Evolutionary conservation across 2,797 vertebrate species (phyloP), one percentile per base, ranked within the genome.

Genomic region (Spizella passerina): DNA sequence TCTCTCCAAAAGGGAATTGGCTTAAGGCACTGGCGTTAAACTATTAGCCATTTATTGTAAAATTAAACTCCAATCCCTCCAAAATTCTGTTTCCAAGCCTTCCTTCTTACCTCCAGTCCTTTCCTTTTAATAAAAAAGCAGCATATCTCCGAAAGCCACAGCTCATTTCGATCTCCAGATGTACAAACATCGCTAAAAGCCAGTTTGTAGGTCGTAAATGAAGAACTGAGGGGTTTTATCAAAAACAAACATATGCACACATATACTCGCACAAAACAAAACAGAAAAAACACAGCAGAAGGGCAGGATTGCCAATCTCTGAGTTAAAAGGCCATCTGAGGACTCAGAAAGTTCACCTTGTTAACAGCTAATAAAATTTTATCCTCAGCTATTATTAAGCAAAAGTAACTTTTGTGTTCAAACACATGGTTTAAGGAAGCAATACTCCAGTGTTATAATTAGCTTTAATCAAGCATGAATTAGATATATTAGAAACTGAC

Each of bases 361-460:
- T 95, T 96, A 96, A 95, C 49, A 95, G 92, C 47, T 93, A 94
- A 90, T 94, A 92, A 96, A 96, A 95, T 91, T 96, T 96, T 95
- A 96, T 72, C 91, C 82, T 49, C 68, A 81, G 86, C 52, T 92
- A 53, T 93, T 94, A 94, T 73, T 91, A 60, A 24, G 47, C 76
- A 81, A 86, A 96, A 96, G 95, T 81, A 87, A 86, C 86, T 92
- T 83, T 30, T 82, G 38, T 10, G 2, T 87, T 86, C 75, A 93
- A 96, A 34, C 36, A 65, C 36, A 57, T 27, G 70, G 52, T 70
- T 92, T 84, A 93, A 91, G 71, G 92, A 96, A 95, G 95, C 47
- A 94, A 64, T 56, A 79, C 21, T 91, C 24, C 59, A 78, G 53
- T 82, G 55, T 83, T 34, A 88, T 73, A 90, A 91, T 91, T 77